Conservation (phyloP, 2,113 vertebrate genomes). For the Plotosus lineatus region DNA sequence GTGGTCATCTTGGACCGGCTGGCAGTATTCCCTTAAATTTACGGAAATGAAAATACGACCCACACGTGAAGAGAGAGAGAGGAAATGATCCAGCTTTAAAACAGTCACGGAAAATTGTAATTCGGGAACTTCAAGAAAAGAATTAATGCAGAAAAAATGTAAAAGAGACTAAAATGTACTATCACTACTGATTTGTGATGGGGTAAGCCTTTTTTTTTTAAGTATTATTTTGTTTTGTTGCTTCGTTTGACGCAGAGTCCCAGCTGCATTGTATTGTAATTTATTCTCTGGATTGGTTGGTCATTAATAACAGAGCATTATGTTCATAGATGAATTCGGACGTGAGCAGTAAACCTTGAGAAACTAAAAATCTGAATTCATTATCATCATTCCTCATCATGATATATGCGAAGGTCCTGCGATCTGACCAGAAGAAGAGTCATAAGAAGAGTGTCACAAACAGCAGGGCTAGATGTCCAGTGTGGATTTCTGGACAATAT, state of each 20-base stretch:
- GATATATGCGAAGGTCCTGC: too few relatives aligned
- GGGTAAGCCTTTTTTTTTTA: conserved; percentile 16
- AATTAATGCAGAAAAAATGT: conserved; percentile 18
- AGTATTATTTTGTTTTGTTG: conserved; percentile 6
- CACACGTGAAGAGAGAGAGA: conserved; percentile 77
- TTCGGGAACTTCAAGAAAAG: background rate
- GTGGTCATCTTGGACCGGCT: conserved; percentile 98
- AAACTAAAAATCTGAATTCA: background rate
- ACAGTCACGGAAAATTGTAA: background rate
- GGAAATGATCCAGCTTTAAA: conserved; percentile 69
- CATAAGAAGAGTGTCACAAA: background rate
- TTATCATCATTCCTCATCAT: too few relatives aligned
- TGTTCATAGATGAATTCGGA: background rate
- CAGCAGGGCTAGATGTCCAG: too few relatives aligned
- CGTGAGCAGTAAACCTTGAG: background rate
- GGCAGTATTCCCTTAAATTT: conserved; percentile 98
- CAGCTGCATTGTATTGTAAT: background rate
- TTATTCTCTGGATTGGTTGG: background rate
- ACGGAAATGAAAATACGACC: conserved; percentile 97
- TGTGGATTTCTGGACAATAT: background rate
- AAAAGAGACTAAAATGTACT: background rate
- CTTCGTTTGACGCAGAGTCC: conserved; percentile 21
- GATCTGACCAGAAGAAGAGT: background rate
- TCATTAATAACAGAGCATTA: background rate
- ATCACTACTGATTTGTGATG: conserved; percentile 6